Base-by-base conservation (phyloP, 2,797 vertebrate species). In the Sebastes hubbsi region DNA sequence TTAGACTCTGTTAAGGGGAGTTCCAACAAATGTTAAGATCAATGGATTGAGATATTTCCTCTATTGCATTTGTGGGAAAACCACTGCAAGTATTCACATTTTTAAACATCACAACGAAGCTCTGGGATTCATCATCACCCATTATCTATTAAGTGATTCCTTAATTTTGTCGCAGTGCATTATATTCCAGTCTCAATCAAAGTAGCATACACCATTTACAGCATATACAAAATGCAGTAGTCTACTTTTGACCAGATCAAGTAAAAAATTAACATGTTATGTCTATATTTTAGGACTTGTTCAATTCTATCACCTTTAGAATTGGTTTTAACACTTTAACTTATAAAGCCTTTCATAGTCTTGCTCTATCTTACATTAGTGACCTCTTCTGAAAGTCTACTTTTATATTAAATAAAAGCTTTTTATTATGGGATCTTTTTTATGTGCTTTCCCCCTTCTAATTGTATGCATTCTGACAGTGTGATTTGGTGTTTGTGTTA, bases 221-320 rank as follows among this genome's bases (percentile, higher is more conserved):
- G 13, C 20, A 20, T 55, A 24, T 24, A 32, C 36, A 32, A 46
- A 61, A 30, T 10, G 0, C 69, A 46, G 1, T 56, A 8, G 24
- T 16, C 27, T 3, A 4, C 68, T 27, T 36, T 46, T 46, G 2
- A 46, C 16, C 25, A 22, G 36, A 59, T 72, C 4, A 42, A 71
- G 24, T 42, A 38, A 29, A 56, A 0, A 32, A 55, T 32, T 0
- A 20, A 20, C 16, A 46, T 6, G 0, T 46, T 0, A 42, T 7
- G 13, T 14, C 38, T 42, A 13, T 36, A 36, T 36, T 36, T 36
- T 36, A 36, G 12, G 34, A 36, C 34, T 36, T 36, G 11, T 36
- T 36, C 11, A 36, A 36, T 36, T 36, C 34, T 36, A 36, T 36
- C 34, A 36, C 34, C 11, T 13, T 36, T 36, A 36, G 34, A 36